Evolutionary conservation across 2,113 vertebrate genomes (phyloP).

Genomic region (Petroica traversi): DNA sequence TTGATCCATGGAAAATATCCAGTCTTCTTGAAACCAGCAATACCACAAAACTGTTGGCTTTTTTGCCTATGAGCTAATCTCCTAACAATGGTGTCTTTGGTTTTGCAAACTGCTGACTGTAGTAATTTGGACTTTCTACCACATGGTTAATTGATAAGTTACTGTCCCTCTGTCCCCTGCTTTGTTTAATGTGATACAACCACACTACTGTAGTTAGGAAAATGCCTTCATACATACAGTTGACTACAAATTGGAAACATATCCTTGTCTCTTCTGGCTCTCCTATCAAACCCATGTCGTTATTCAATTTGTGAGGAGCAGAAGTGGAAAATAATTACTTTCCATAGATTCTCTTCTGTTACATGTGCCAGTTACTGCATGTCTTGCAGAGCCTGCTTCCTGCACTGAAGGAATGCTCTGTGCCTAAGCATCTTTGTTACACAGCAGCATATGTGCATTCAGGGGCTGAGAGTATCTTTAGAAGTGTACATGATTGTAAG

Average conservation of each 20-base stretch:
- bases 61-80: slow-evolving; percentile 44
- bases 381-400: background rate
- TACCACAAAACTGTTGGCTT: slow-evolving; percentile 52
- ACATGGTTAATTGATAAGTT: slow-evolving; percentile 57
- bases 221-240: slow-evolving; percentile 45
- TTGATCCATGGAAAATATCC: slow-evolving; percentile 22
- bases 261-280: slow-evolving; percentile 45
- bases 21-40: background rate
- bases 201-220: slow-evolving; percentile 32
- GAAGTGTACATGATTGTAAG: background rate
- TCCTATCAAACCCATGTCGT: slow-evolving; percentile 28
- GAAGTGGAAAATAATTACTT: background rate
- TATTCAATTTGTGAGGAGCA: background rate
- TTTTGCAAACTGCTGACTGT: slow-evolving; percentile 58
- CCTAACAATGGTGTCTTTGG: slow-evolving; percentile 42
- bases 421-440: background rate
- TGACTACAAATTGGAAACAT: slow-evolving; percentile 10
- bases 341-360: background rate
- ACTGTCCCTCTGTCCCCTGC: background rate
- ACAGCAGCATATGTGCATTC: background rate
- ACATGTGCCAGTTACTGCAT: background rate
- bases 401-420: background rate
- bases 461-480: background rate
- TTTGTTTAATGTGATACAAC: slow-evolving; percentile 2
- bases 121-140: background rate